Base-by-base conservation (phyloP, 2,888 invertebrate species). In the Sylvicola cinctus region DNA sequence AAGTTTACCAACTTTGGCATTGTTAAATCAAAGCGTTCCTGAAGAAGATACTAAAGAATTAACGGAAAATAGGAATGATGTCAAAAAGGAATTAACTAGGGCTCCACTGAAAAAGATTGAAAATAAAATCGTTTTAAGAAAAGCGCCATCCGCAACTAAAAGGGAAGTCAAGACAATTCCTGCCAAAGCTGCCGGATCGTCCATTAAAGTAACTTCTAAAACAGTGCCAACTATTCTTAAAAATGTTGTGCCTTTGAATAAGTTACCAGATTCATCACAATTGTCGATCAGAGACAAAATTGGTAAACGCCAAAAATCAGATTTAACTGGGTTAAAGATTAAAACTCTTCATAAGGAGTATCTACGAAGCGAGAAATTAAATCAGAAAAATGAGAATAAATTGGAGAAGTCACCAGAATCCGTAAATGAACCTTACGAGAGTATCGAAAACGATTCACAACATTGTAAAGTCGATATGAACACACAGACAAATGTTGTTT, bases 1-100 rank as follows among this genome's bases (percentile, higher is more conserved):
- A 0, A 83, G 83, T 41, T 52, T 84, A 34, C 84, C 84, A 2
- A 78, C 81, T 0, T 52, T 84, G 30, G 73, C 54, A 3, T 40
- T 53, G 40, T 35, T 60, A 39, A 50, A 50, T 14, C 41, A 37
- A 27, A 31, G 34, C 28, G n/a, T 29, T n/a, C 4, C 16, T 10
- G 29, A 33, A 13, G n/a, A 11, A 13, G 23, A 8, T 15, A 16
- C 15, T 2, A 29, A 27, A n/a, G 14, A 32, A 13, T 8, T 11
- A 16, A 11, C 12, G 14, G 17, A 30, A 29, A 33, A 26, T 13
- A 11, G 11, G 7, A 11, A 25, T 8, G 25, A 25, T n/a, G 12
- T 13, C 4, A 23, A 10, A 33, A 14, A 14, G 3, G 11, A 8
- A 15, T 4, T 11, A 32, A 23, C 15, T 16, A 12, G 15, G 16